Conservation (phyloP, 2,888 invertebrate genomes). For the Sinentomon sp. region DNA sequence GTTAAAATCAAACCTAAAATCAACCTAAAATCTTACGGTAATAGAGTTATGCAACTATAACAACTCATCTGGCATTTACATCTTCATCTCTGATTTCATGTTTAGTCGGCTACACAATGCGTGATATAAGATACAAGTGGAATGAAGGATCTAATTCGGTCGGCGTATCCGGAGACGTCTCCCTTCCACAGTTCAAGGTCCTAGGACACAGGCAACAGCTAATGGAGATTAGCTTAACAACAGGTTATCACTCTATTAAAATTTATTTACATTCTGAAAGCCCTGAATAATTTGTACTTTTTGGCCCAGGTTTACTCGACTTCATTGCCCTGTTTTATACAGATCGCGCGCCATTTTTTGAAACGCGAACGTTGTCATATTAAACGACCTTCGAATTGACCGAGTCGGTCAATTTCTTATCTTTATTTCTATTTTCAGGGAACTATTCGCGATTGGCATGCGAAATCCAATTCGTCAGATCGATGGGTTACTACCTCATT, state of each 20-base stretch:
- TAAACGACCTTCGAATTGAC: too few relatives aligned
- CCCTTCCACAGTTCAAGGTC: conserved; percentile 92
- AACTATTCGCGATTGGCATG: conserved; percentile 87
- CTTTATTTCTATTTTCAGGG: conserved; percentile 27
- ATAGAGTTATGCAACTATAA: too few relatives aligned
- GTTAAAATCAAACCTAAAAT: too few relatives aligned
- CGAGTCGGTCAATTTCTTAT: conserved; percentile 2
- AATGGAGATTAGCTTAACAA: conserved; percentile 85
- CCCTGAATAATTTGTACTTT: too few relatives aligned
- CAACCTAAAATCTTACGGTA: too few relatives aligned
- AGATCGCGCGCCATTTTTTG: too few relatives aligned
- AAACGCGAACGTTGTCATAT: too few relatives aligned
- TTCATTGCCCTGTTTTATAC: too few relatives aligned
- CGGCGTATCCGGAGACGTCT: conserved; percentile 82
- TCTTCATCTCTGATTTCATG: too few relatives aligned
- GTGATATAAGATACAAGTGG: conserved; percentile 93
- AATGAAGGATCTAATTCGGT: conserved; percentile 83
- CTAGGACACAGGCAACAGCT: conserved; percentile 84
- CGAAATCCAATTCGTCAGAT: conserved; percentile 86
- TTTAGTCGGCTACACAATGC: conserved; percentile 93
- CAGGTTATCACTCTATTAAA: conserved; percentile 44
- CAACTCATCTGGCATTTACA: too few relatives aligned
- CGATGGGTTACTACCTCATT: conserved; percentile 95
- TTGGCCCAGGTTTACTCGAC: too few relatives aligned
- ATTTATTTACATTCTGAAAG: too few relatives aligned